Base-by-base conservation (phyloP, 2,888 invertebrate genomes). In the Xiphydria camelus region DNA sequence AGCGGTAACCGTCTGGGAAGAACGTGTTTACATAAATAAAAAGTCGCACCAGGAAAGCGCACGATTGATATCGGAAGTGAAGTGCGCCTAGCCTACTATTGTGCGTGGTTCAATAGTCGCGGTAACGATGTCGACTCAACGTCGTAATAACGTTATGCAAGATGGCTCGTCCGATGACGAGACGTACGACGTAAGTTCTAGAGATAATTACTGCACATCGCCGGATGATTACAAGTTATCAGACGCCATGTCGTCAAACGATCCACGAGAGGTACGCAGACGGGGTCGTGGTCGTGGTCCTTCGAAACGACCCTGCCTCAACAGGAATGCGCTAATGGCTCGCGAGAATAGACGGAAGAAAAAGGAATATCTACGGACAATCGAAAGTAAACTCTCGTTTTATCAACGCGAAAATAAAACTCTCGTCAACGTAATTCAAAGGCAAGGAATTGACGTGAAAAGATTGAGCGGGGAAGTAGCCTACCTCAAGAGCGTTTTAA, bases 301-400 rank as follows among this genome's bases (percentile, higher is more conserved):
- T 0, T 67, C 72, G 0, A 73, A 75, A 29, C 69, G 73, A 21
- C 76, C 76, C 3, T 78, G 78, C 50, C 73, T 76, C 10, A 78
- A 79, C 6, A 76, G 79, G 52, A 85, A 85, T 66, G 85, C 85
- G 0, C 60, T 83, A 21, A 77, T 83, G 71, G 85, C 85, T 1
- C 73, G 85, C 2, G 82, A 83, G 60, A 85, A 85, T 62, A 77
- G 85, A 1, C 76, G 80, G 2, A 80, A 77, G 32, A 85, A 85
- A 59, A 85, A 85, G 62, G 77, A 79, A 21, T 81, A 85, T 57
- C 56, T 85, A 14, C 77, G 81, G 45, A 77, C 75, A 10, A 73
- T 85, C 10, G 84, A 85, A 61, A 75, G 70, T 19, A 78, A 80
- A 50, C 62, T 82, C 0, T 57, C 70, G 1, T 62, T 70, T 7